Evolutionary conservation across 2,113 vertebrate species (phyloP).

Genomic region (Polyodon spathula): DNA sequence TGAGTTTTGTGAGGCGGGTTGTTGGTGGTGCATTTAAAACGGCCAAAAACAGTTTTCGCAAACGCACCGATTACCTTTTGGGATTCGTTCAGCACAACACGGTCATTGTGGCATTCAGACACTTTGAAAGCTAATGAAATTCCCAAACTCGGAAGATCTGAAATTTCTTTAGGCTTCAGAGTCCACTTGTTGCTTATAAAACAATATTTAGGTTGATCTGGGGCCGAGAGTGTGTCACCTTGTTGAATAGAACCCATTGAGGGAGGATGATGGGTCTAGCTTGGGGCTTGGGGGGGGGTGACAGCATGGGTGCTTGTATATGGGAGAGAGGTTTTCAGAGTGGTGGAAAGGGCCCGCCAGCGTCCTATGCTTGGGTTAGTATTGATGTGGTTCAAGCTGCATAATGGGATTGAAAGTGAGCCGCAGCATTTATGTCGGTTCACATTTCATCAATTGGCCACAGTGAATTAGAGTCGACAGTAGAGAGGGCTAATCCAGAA

Average conservation of each 20-base stretch:
- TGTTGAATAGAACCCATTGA: conserved; percentile 68
- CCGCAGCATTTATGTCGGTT: conserved; percentile 82
- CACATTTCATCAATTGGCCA: conserved; percentile 72
- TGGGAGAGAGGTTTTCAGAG: conserved; percentile 58
- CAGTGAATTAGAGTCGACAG: conserved; percentile 61
- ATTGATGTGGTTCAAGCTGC: conserved; percentile 67
- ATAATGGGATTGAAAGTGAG: conserved; percentile 78
- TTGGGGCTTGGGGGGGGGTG: conserved; percentile 49
- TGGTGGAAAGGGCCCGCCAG: conserved; percentile 63
- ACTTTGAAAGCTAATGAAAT: conserved; percentile 52
- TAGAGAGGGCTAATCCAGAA: conserved; percentile 75
- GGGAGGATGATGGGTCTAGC: conserved; percentile 63
- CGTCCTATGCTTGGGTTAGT: conserved; percentile 64
- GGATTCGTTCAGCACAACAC: conserved; percentile 26
- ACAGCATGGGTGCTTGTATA: conserved; percentile 64
- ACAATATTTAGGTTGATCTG: conserved; percentile 79
- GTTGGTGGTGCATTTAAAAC: conserved; percentile 28
- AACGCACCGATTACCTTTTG: conserved; percentile 22
- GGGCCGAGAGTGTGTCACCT: conserved; percentile 63
- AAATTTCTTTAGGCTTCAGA: conserved; percentile 65
- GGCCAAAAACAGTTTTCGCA: conserved; percentile 18
- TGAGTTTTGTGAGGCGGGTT: conserved; percentile 23
- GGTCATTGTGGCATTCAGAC: conserved; percentile 50
- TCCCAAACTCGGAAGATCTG: conserved; percentile 54
- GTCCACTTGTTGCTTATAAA: conserved; percentile 78